These are phyloP conservation scores for Pseudomugil gertrudae DNA, from an alignment of 2,797 vertebrate species.

Conservation along the genomic window DNA sequence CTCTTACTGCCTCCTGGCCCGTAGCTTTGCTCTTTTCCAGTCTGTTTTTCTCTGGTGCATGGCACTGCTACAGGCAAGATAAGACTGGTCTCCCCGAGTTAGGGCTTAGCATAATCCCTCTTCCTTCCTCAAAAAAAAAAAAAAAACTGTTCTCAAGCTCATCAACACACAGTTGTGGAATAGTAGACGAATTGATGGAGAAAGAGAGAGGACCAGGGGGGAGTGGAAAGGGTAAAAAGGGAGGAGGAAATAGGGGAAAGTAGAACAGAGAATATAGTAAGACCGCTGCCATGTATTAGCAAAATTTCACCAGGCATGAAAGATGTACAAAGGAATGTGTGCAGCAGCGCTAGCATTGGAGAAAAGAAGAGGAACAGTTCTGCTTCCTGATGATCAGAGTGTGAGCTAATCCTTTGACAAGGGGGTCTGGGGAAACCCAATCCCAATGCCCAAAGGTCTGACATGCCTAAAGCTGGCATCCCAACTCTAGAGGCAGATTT, in stretches of 20 bases:
- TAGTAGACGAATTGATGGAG: slow-evolving; percentile 69
- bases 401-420: slow-evolving; percentile 80
- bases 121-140: slow-evolving; percentile 79
- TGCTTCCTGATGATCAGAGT: slow-evolving; percentile 75
- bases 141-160: slow-evolving; percentile 77
- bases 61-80: slow-evolving; percentile 85
- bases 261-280: slow-evolving; percentile 53
- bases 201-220: slow-evolving; percentile 54
- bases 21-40: slow-evolving; percentile 77
- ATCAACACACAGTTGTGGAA: slow-evolving; percentile 78
- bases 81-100: slow-evolving; percentile 83
- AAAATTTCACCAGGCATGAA: slow-evolving; percentile 72
- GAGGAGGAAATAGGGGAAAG: slow-evolving; percentile 40
- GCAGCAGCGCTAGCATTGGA: slow-evolving; percentile 46
- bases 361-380: slow-evolving; percentile 67
- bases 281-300: slow-evolving; percentile 68
- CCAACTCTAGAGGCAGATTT: slow-evolving; percentile 67
- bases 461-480: slow-evolving; percentile 77
- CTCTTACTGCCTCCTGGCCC: slow-evolving; percentile 57
- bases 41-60: slow-evolving; percentile 82
- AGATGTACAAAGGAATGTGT: slow-evolving; percentile 75
- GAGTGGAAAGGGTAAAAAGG: slow-evolving; percentile 39
- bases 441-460: slow-evolving; percentile 71
- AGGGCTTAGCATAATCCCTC: slow-evolving; percentile 86
- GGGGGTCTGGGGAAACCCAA: slow-evolving; percentile 77